Conservation (phyloP, 2,797 vertebrate species). For the Rhinophrynus dorsalis region DNA sequence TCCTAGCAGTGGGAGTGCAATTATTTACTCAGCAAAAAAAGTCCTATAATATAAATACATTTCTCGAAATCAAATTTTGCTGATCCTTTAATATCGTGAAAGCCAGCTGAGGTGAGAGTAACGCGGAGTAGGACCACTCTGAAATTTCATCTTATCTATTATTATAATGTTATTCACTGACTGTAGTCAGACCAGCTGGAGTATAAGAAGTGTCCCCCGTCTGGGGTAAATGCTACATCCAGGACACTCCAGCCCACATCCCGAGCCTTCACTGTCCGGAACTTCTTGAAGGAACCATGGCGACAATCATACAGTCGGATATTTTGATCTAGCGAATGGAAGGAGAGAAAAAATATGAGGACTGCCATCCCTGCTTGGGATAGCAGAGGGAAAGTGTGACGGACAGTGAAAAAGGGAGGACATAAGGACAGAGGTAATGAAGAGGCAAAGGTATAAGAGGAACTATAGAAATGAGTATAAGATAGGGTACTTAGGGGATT, state of each 20-base stretch:
- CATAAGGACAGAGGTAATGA: too few relatives aligned
- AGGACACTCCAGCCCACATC: conserved; percentile 93
- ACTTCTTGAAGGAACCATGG: conserved; percentile 76
- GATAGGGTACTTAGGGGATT: neutral
- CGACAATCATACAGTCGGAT: conserved; percentile 86
- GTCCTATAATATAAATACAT: too few relatives aligned
- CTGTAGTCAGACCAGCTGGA: conserved; percentile 97
- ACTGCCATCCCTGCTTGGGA: neutral
- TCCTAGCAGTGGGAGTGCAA: too few relatives aligned
- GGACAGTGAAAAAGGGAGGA: too few relatives aligned
- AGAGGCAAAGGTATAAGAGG: neutral
- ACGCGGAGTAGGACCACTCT: too few relatives aligned
- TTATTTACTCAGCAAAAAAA: too few relatives aligned
- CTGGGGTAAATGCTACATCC: conserved; percentile 89
- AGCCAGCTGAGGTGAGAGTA: too few relatives aligned
- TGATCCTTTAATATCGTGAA: too few relatives aligned
- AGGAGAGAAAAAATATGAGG: neutral
- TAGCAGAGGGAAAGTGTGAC: neutral
- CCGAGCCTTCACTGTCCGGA: conserved; percentile 82
- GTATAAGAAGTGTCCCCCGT: conserved; percentile 80
- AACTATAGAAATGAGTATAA: neutral
- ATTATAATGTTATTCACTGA: too few relatives aligned
- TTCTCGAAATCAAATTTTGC: too few relatives aligned
- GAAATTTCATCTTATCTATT: too few relatives aligned
- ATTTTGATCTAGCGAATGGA: conserved; percentile 74